Evolutionary conservation across 1,140 invertebrate genomes (phyloP).

Genomic region (Elymnias hypermnestra): DNA sequence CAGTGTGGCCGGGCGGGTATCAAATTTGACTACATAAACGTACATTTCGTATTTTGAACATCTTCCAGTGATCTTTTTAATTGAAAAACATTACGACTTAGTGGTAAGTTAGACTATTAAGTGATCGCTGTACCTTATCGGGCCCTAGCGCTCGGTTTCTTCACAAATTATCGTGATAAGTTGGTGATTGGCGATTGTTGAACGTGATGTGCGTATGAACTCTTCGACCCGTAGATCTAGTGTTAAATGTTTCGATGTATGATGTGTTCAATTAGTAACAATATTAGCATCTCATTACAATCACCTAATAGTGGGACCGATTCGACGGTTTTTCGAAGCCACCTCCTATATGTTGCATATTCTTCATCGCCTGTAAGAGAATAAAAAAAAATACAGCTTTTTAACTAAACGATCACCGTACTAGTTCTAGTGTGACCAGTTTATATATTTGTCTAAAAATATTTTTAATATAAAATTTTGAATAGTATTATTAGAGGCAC

Average conservation of each 20-base stretch:
- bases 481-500: constrained; percentile 19
- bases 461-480: constrained; percentile 26
- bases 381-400: constrained; percentile 2
- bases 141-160: constrained; percentile 48
- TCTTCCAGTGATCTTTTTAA: constrained; percentile 72
- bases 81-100: constrained; percentile 62
- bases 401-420: constrained; percentile 13
- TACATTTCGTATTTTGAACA: constrained; percentile 59
- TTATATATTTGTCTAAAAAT: constrained; percentile 15
- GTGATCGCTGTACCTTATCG: constrained; percentile 68
- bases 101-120: constrained; percentile 63
- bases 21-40: constrained; percentile 49
- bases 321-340: constrained; percentile 27
- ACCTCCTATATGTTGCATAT: constrained; percentile 47
- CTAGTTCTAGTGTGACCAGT: constrained; percentile 16
- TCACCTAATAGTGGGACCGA: constrained; percentile 46
- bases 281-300: constrained; percentile 54
- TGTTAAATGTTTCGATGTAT: constrained; percentile 65
- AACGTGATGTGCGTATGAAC: constrained; percentile 43
- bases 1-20: constrained; percentile 28
- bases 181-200: constrained; percentile 43
- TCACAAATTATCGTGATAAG: constrained; percentile 68
- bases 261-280: constrained; percentile 68
- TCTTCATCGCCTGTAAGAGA: constrained; percentile 33
- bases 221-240: constrained; percentile 55